Percentiles rank a stretch among this genome's conserved stretches.
Evolutionary conservation across 2,888 invertebrate genomes (phyloP).

Genomic region (Conchocele bisecta): DNA sequence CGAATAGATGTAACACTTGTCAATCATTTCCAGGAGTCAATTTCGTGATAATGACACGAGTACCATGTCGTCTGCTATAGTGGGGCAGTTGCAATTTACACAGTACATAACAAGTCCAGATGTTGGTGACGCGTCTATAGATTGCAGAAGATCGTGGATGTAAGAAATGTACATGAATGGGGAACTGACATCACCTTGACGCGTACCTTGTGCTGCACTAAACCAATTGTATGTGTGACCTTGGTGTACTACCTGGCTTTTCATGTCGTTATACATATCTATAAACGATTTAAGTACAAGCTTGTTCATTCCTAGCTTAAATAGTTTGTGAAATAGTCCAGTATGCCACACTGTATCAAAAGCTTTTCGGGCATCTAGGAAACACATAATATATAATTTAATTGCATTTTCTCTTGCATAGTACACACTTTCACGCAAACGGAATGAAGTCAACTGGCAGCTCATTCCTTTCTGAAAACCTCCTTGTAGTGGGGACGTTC

Average conservation of each 20-base stretch:
- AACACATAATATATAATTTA: conserved; percentile 5
- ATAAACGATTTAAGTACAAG: not conserved
- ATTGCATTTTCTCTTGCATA: conserved; percentile 4
- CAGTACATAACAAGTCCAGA: too few relatives aligned
- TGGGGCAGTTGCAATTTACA: too few relatives aligned
- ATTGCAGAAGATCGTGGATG: conserved; percentile 4
- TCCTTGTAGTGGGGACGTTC: not conserved
- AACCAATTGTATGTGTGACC: not conserved
- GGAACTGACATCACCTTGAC: conserved; percentile 8
- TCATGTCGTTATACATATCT: not conserved
- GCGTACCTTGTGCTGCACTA: conserved; percentile 1
- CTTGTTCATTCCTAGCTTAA: not conserved
- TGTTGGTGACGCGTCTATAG: too few relatives aligned
- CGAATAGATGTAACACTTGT: too few relatives aligned
- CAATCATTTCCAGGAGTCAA: too few relatives aligned
- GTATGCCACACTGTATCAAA: conserved; percentile 10
- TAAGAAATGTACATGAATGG: conserved; percentile 5
- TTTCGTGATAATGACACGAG: too few relatives aligned
- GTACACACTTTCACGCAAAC: conserved; percentile 2
- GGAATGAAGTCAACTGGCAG: conserved; percentile 28
- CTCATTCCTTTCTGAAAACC: conserved; percentile 21
- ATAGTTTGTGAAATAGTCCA: conserved; percentile 3
- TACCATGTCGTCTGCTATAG: too few relatives aligned
- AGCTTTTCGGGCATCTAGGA: conserved; percentile 2
- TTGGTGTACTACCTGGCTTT: not conserved